Base-by-base conservation (phyloP, 1,140 invertebrate genomes). In the Bathynomus jamesi region DNA sequence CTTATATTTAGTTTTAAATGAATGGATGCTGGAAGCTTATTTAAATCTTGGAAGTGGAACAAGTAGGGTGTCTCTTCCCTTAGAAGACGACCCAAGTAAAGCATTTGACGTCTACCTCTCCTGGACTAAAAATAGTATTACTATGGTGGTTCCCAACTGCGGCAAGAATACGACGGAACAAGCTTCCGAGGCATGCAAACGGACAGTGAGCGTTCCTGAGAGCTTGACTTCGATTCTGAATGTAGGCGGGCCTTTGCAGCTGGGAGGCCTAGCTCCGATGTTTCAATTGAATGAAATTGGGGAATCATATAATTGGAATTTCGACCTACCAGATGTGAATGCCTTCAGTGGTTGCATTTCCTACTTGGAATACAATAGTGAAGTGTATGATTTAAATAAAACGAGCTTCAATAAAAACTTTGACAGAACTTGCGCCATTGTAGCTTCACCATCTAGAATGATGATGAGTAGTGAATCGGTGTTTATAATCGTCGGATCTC, bases 41-140 rank as follows among this genome's bases (percentile, higher is more conserved):
- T 94, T 99, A 65, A 94, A 98, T 82, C 96, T 98, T 82, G 96
- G 96, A 1, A 94, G 94, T 0, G 95, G 95, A 63, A 95, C 92
- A 0, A 82, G 95, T 71, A 92, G 95, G 80, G 82, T 98, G 8
- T 86, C 90, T 79, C 89, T 99, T 0, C 92, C 94, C 83, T 91
- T 92, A 0, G 91, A 91, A 31, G 2, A n/a, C 0, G 69, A 29
- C 62, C 61, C 28, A 3, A 27, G 25, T 17, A 29, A 66, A 10
- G 60, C 46, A 3, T 70, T 73, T 25, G 70, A 73, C 30, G 70
- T 69, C 53, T 21, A 69, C 32, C 46, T 76, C 31, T 61, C 70
- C 10, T 76, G 75, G 75, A 63, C 63, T 61, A 68, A n/a, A 13
- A 63, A 28, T 8, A 66, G 66, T n/a, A 63, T 74, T 8, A 68